These are phyloP conservation scores for Littorina saxatilis DNA, from an alignment of 1,140 invertebrate species.

Conservation along the genomic window DNA sequence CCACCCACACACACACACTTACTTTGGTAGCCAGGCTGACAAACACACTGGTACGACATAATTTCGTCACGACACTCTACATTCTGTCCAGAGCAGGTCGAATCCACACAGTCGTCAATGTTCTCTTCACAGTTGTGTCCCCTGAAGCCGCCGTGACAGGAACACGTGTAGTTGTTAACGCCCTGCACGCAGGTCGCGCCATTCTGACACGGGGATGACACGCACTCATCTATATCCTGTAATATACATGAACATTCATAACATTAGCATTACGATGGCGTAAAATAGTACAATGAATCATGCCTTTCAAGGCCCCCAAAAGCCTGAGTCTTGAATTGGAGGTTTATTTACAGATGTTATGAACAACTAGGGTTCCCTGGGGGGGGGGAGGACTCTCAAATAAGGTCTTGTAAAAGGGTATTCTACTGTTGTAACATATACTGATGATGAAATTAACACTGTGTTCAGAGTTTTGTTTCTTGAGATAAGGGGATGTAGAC, in stretches of 20 bases:
- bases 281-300: background rate
- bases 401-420: too few species aligned
- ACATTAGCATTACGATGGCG: too few species aligned
- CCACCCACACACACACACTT: constrained; percentile 22
- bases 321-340: too few species aligned
- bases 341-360: too few species aligned
- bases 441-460: too few species aligned
- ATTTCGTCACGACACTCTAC: constrained; percentile 57
- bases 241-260: background rate
- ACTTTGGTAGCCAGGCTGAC: constrained; percentile 63
- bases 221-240: constrained; percentile 47
- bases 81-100: constrained; percentile 80
- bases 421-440: too few species aligned
- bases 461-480: too few species aligned
- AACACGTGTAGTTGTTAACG: constrained; percentile 53
- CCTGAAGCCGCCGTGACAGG: constrained; percentile 64
- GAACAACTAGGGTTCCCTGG: too few species aligned
- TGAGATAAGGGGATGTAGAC: too few species aligned
- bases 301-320: background rate
- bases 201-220: constrained; percentile 47
- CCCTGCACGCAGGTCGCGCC: constrained; percentile 47
- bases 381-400: too few species aligned
- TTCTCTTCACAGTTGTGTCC: constrained; percentile 80
- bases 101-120: constrained; percentile 77
- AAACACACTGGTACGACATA: constrained; percentile 64